phyloP scores from a whole-genome alignment of 2,888 invertebrate species.

The Ophonus ardosiacus region DNA sequence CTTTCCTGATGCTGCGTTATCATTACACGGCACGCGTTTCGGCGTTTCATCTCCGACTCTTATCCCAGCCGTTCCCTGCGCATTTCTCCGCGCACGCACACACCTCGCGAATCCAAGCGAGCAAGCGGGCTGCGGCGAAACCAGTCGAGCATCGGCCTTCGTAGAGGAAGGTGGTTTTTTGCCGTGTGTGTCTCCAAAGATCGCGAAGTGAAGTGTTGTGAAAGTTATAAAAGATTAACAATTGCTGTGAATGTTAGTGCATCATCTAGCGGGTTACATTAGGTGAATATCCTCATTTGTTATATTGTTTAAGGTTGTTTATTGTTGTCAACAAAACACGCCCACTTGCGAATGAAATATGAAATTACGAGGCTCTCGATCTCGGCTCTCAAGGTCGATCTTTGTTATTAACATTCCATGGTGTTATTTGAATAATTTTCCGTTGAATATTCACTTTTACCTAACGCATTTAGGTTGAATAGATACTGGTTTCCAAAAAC shows the following conservation, averaged over 20 bases:
- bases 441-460: conserved; percentile 44
- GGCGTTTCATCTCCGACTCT: conserved; percentile 6
- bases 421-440: conserved; percentile 7
- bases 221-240: conserved; percentile 26
- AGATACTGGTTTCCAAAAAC: conserved; percentile 39
- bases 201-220: conserved; percentile 37
- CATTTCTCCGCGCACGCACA: background rate
- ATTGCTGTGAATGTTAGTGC: conserved; percentile 35
- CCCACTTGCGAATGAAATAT: conserved; percentile 12
- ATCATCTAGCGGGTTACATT: background rate
- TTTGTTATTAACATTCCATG: conserved; percentile 33
- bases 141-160: conserved; percentile 39
- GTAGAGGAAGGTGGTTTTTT: background rate
- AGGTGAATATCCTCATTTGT: conserved; percentile 45
- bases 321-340: conserved; percentile 46
- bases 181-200: background rate
- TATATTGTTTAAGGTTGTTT: conserved; percentile 4
- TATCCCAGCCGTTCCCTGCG: conserved; percentile 40
- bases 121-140: conserved; percentile 24
- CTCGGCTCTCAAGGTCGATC: conserved; percentile 33
- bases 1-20: conserved; percentile 37
- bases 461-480: background rate
- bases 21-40: conserved; percentile 50
- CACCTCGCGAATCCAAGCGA: conserved; percentile 40
- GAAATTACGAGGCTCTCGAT: background rate